Evolutionary conservation across 2,113 vertebrate genomes (phyloP).

Genomic region (Coptodon bakossiorum): DNA sequence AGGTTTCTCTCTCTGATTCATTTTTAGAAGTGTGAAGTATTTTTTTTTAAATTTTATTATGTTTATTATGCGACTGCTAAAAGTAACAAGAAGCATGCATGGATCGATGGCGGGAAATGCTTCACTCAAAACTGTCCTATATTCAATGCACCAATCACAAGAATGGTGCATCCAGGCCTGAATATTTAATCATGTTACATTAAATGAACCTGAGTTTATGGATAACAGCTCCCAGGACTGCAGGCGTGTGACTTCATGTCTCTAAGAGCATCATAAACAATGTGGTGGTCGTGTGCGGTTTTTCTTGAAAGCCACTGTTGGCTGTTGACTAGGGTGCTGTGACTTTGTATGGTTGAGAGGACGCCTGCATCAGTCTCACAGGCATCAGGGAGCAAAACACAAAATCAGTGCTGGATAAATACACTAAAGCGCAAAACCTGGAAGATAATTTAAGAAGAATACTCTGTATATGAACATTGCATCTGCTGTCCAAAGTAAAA

Average conservation of each 20-base stretch:
- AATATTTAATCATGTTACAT: not conserved
- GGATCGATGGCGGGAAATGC: not conserved
- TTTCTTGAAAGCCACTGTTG: not conserved
- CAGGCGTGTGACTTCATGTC: not conserved
- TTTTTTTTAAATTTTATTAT: not conserved
- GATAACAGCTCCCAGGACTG: not conserved
- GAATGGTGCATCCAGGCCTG: not conserved
- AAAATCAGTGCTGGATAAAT: not conserved
- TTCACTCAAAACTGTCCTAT: not conserved
- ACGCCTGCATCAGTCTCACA: not conserved
- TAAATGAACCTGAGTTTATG: not conserved
- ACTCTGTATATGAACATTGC: no score
- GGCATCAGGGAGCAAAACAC: not conserved
- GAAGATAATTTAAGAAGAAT: not conserved
- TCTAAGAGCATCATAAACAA: not conserved
- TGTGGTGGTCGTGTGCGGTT: not conserved
- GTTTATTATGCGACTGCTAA: not conserved
- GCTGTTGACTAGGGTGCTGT: not conserved
- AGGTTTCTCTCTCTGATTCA: not conserved
- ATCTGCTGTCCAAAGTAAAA: not conserved
- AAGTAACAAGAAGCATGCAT: not conserved
- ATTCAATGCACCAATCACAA: not conserved
- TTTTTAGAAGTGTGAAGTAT: accelerated
- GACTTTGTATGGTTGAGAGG: not conserved
- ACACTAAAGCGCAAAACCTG: not conserved